These are phyloP conservation scores for Diadegma fenestrale DNA, from an alignment of 2,888 invertebrate genomes.

Conservation along the genomic window DNA sequence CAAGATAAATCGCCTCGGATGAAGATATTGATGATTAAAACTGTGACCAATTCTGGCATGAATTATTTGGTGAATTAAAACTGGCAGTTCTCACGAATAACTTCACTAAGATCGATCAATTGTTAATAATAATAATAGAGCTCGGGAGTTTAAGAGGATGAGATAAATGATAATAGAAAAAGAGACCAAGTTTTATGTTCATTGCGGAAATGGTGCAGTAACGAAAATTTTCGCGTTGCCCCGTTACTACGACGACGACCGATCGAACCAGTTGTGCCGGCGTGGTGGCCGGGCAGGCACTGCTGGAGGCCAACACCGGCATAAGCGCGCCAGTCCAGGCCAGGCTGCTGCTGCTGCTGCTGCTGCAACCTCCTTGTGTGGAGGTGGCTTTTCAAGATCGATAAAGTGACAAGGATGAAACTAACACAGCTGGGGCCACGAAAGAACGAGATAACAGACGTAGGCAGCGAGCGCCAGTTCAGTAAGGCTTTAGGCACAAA, in stretches of 20 bases:
- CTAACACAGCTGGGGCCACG: constrained; percentile 47
- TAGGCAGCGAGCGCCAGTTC: constrained; percentile 40
- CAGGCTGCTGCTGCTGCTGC: constrained; percentile 70
- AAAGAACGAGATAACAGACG: constrained; percentile 62
- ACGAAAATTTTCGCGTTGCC: constrained; percentile 72
- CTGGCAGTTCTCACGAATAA: constrained; percentile 15
- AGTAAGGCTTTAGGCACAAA: constrained; percentile 53
- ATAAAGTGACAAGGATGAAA: constrained; percentile 76
- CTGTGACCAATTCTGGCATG: neutral
- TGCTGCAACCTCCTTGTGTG: constrained; percentile 68
- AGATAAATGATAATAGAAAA: neutral
- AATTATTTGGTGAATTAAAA: neutral
- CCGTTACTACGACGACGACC: constrained; percentile 58
- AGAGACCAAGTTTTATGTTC: neutral
- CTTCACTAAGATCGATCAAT: constrained; percentile 1
- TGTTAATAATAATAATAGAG: neutral
- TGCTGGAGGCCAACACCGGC: constrained; percentile 77
- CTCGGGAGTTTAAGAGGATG: neutral
- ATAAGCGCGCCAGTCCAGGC: constrained; percentile 76
- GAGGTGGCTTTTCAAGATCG: constrained; percentile 78
- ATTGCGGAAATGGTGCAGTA: constrained; percentile 24
- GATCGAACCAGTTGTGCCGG: constrained; percentile 81
- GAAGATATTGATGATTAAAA: neutral
- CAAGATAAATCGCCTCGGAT: neutral
- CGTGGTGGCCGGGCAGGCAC: constrained; percentile 84